A percentile compares a stretch with the other conserved stretches of the same genome.
Conservation (phyloP, 2,113 vertebrate species). For the Tachycineta bicolor region DNA sequence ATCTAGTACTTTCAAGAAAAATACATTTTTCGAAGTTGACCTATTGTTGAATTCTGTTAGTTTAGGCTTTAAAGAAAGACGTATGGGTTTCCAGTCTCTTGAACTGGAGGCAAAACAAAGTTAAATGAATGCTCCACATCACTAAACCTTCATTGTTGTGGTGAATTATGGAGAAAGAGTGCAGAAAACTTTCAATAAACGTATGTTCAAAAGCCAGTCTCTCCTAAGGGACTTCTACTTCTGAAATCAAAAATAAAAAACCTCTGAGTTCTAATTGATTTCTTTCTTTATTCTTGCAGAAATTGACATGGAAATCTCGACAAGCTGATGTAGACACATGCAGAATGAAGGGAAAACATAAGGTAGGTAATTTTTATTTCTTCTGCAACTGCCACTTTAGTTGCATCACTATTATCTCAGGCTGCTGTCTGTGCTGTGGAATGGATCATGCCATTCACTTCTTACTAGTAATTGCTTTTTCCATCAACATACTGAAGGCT, state of each 20-base stretch:
- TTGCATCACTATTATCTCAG: constrained; percentile 61
- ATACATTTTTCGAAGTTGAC: neutral
- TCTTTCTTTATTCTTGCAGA: constrained; percentile 82
- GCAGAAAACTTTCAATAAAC: constrained; percentile 69
- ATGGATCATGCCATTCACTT: constrained; percentile 51
- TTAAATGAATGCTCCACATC: constrained; percentile 33
- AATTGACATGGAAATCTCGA: constrained; percentile 98
- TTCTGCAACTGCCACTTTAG: constrained; percentile 70
- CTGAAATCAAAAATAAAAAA: constrained; percentile 70
- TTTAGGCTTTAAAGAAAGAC: neutral
- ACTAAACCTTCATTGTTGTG: constrained; percentile 24
- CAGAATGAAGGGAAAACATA: constrained; percentile 99
- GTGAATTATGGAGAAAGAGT: constrained; percentile 66
- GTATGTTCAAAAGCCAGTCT: constrained; percentile 49
- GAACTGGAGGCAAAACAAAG: constrained; percentile 41
- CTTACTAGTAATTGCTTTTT: constrained; percentile 71
- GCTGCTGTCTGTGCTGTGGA: constrained; percentile 46
- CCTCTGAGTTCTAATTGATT: constrained; percentile 73
- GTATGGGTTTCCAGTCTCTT: constrained; percentile 5
- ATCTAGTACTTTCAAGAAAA: neutral
- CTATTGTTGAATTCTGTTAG: neutral
- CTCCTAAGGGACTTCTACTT: constrained; percentile 63
- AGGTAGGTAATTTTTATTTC: constrained; percentile 84
- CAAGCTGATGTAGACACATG: constrained; percentile 97
- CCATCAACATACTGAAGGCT: constrained; percentile 68